Evolutionary conservation across 1,140 invertebrate genomes (phyloP), one percentile per base, ranked within the genome.

Genomic region (Rhagoletis zephyria): DNA sequence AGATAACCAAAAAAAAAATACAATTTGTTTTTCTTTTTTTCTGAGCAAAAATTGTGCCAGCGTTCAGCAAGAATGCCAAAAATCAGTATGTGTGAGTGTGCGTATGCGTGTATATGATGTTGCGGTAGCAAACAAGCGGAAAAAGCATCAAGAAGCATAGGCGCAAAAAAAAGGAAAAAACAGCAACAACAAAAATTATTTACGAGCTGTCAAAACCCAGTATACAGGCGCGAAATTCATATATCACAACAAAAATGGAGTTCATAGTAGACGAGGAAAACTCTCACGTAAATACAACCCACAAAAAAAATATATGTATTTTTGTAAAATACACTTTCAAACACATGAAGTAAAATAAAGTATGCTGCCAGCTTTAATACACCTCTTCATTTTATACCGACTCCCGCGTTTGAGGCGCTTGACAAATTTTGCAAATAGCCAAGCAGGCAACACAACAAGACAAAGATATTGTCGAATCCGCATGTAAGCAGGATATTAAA

Each of bases 141-240:
- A 70, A 87, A 60, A 60, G 51, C 70, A 64, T 45, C 16, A 4
- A 59, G 51, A 61, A 56, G 56, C 40, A 30, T 30, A 30, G 56
- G 61, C 30, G 4, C 19, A 63, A 85, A 85, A 85, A 60, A 61
- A 85, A 30, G 30, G 30, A 30, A 30, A 30, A 30, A 30, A 30
- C 30, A 61, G n/a, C 12, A 74, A 87, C 30, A 64, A 56, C 42
- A 90, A 92, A 92, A 92, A 91, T 92, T 92, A 92, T 92, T 92
- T 92, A 92, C 91, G 91, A 92, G 91, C 91, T 92, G 91, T 92
- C 91, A 92, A 91, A 92, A 91, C 89, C 91, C 91, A 90, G 91
- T 91, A 90, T 91, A 92, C 91, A 91, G 91, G 91, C 89, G 74
- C 74, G 70, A 74, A 87, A 60, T 67, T 56, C 65, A 87, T 74